Evolutionary conservation across 2,797 vertebrate genomes (phyloP), one percentile per base, ranked within the genome.

Genomic region (Dicrostonyx torquatus): DNA sequence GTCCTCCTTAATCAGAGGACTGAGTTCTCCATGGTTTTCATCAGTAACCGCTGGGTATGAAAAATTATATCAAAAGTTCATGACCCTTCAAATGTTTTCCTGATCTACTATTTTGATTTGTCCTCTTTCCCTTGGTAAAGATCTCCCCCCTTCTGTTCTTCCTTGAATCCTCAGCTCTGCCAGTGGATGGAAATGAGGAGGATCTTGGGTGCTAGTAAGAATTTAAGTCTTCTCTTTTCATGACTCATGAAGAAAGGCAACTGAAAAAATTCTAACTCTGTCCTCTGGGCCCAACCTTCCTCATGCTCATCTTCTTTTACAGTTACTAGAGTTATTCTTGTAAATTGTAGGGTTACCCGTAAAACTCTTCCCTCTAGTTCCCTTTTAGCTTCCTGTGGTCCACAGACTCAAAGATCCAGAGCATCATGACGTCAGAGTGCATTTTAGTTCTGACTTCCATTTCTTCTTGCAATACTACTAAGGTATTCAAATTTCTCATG

Each of bases 1-100:
- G 94, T 96, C 77, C 84, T 94, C 68, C 73, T 88, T 97, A 93
- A 94, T 96, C 95, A 95, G 68, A 85, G 70, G 94, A 93, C 50
- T 95, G 77, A 85, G 29, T 93, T 97, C 87, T 93, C 87, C 73
- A 62, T 93, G 84, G 68, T 91, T 94, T 73, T 96, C 84, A 78
- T 93, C 91, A 91, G 89, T 86, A 95, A 93, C 84, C 77, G 90
- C 66, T 72, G 94, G 73, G 53, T 85, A 92, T 93, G 87, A 96
- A 94, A 94, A 93, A 93, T 95, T 72, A 68, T 88, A 95, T 93
- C 72, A 22, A n/a, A 95, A 88, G 87, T 78, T 94, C 87, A 72
- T 50, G 64, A 96, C 89, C 40, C 72, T 92, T 90, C 91, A 78
- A 22, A 82, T 94, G 50, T 83, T 93, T 96, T 90, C 55, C 89